These are phyloP conservation scores for Cnemophilus loriae DNA, from an alignment of 2,113 vertebrate genomes.

Conservation along the genomic window DNA sequence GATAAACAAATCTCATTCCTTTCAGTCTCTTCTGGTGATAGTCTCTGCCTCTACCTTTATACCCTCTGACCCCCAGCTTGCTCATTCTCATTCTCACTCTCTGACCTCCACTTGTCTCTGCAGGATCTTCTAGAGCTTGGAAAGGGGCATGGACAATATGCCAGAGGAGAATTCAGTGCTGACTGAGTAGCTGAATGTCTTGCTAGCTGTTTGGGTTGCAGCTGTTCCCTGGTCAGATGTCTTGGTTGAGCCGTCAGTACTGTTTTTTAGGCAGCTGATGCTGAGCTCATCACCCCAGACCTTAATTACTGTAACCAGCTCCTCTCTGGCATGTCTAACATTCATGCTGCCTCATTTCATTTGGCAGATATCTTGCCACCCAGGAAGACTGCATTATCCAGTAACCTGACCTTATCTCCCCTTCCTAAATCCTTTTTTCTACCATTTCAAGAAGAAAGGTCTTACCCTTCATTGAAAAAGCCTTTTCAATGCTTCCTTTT, in stretches of 20 bases:
- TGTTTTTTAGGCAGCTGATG: not conserved
- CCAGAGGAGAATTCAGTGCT: not conserved
- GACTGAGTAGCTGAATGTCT: not conserved
- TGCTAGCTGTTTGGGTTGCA: not conserved
- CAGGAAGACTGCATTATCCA: not conserved
- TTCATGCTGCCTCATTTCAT: not conserved
- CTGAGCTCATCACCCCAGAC: slow-evolving; percentile 19
- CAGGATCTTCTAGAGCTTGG: not conserved
- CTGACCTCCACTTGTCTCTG: not conserved
- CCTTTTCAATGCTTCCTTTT: not conserved
- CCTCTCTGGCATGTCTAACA: not conserved
- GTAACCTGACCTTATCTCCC: not conserved
- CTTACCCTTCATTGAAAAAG: not conserved
- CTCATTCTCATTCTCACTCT: not conserved
- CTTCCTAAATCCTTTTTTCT: not conserved
- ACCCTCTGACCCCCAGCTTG: not conserved
- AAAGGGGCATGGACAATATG: not conserved
- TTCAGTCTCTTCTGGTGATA: not conserved
- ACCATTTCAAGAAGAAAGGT: not conserved
- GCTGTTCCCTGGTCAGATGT: not conserved
- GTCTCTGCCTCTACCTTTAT: not conserved
- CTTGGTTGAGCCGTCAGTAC: not conserved
- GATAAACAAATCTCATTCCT: slow-evolving; percentile 1
- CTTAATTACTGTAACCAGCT: not conserved
- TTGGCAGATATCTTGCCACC: not conserved